These are phyloP conservation scores for Glyphotaelius pellucidus DNA, from an alignment of 2,888 invertebrate genomes.

Conservation along the genomic window DNA sequence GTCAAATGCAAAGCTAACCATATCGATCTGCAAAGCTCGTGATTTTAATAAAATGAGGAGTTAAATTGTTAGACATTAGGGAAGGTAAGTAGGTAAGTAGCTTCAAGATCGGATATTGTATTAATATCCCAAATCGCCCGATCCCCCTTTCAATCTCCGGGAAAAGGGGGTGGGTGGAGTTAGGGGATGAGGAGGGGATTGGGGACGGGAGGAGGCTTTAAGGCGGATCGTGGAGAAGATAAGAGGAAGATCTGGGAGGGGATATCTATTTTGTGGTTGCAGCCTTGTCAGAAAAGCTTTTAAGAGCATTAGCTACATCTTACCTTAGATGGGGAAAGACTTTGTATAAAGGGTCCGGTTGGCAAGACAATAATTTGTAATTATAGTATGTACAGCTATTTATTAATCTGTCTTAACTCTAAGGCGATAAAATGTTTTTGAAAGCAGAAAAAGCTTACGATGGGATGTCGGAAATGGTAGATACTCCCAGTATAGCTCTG, in stretches of 20 bases:
- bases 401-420: not conserved
- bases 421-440: not conserved
- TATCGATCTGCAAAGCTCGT: not conserved
- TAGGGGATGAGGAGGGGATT: not conserved
- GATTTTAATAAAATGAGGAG: not conserved
- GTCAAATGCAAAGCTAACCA: not conserved
- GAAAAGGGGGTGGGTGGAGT: not conserved
- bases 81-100: not conserved
- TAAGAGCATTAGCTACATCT: not conserved
- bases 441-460: not conserved
- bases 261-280: not conserved
- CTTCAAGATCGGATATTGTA: not conserved
- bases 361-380: not conserved
- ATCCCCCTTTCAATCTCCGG: not conserved
- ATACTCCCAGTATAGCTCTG: no score
- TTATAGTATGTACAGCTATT: not conserved
- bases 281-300: constrained; percentile 2
- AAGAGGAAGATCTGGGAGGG: not conserved
- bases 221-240: not conserved
- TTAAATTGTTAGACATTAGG: not conserved
- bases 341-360: not conserved
- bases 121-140: not conserved
- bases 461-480: not conserved
- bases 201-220: not conserved
- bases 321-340: not conserved